Base-by-base conservation (phyloP, 2,888 invertebrate species). In the Dicranocentrus wangi region DNA sequence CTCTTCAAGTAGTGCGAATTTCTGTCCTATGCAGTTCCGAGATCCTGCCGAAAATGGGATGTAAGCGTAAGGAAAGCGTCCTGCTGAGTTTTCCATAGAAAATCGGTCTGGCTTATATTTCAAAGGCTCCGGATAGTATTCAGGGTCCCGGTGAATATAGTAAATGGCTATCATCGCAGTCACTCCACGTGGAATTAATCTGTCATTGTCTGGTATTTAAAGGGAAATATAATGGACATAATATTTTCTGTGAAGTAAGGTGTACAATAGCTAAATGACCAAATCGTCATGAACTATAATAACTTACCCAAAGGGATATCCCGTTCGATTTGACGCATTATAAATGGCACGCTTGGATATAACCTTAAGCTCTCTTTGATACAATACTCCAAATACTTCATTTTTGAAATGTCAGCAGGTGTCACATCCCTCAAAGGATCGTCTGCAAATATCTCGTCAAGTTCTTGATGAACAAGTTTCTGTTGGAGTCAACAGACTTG, bases 1-100 rank as follows among this genome's bases (percentile, higher is more conserved):
- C 86, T 91, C 91, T 87, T 91, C 91, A 65, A 91, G 87, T 82
- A 91, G 88, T 19, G 91, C 91, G 87, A 91, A 92, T 87, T 91
- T 91, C 87, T 91, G 91, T 10, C 91, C 91, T 19, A 84, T 83
- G 55, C 84, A 84, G 60, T 84, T 84, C 27, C 84, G 60, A 7
- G 76, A 81, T 2, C 86, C 86, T 1, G 87, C 87, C 3, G 86
- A 87, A 66, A 87, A 87, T 17, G 87, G 87, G 8, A 87, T 79
- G 61, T 84, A 87, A 19, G 87, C 70, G 55, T 81, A 86, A 15
- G 83, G 82, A 81, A 83, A 73, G 28, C 85, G 69, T n/a, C 82
- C 82, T 3, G 53, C 60, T 1, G 55, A n/a, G n/a, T 76, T 84
- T 58, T 86, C 86, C 0, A 72, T 43, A 5, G 63, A 60, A 39